These are phyloP conservation scores for Petaurus breviceps DNA, from an alignment of 2,113 vertebrate species.

Conservation along the genomic window DNA sequence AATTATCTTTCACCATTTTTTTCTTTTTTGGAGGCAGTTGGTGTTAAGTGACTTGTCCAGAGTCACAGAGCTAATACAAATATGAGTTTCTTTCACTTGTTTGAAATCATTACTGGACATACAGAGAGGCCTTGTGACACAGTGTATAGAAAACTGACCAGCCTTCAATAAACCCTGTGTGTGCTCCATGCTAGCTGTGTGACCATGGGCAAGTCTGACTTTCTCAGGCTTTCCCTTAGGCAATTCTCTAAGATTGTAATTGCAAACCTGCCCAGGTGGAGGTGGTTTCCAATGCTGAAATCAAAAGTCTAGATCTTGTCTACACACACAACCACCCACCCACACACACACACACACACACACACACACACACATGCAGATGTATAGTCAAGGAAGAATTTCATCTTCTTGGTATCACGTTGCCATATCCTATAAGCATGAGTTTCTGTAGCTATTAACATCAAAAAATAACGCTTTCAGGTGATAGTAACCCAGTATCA, in stretches of 20 bases:
- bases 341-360: too few relatives aligned
- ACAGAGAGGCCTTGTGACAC: background rate
- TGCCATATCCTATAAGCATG: background rate
- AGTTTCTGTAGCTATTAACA: constrained; percentile 41
- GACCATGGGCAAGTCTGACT: background rate
- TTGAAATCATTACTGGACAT: background rate
- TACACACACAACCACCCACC: background rate
- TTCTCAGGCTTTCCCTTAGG: background rate
- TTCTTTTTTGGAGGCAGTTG: too few relatives aligned
- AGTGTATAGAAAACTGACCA: background rate
- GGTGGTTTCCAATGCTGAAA: background rate
- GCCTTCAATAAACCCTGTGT: background rate
- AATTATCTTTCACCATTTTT: background rate
- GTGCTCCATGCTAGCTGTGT: background rate
- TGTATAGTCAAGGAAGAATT: background rate
- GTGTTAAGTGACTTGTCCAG: too few relatives aligned
- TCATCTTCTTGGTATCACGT: constrained; percentile 2
- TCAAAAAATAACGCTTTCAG: background rate
- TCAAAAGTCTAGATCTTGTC: background rate
- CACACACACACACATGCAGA: background rate
- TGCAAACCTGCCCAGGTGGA: background rate
- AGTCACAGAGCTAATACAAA: too few relatives aligned
- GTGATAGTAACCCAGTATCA: constrained; percentile 9
- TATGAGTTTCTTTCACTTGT: background rate
- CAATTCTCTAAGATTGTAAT: background rate